Evolutionary conservation across 1,140 invertebrate species (phyloP).

Genomic region (Chlorops oryzae): DNA sequence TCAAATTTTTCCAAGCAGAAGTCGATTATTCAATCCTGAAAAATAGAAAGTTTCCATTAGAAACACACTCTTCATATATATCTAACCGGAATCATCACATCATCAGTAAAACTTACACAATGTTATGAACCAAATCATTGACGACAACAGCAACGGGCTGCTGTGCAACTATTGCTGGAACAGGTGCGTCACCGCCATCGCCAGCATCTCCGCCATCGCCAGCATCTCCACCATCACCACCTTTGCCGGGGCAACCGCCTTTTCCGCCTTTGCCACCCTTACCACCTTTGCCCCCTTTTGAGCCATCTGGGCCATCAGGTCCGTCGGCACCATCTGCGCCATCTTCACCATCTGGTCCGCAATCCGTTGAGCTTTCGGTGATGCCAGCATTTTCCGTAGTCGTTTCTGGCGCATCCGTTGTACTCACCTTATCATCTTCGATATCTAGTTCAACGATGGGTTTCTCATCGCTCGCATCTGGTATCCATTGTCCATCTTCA

Average conservation of each 20-base stretch:
- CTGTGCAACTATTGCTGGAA: background rate
- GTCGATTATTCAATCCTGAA: too few relatives aligned
- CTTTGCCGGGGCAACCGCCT: conserved; percentile 18
- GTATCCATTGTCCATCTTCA: conserved; percentile 29
- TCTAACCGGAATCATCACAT: too few relatives aligned
- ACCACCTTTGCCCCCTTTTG: conserved; percentile 38
- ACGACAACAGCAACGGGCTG: background rate
- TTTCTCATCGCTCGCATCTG: too few relatives aligned
- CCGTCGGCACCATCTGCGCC: conserved; percentile 36
- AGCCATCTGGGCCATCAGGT: conserved; percentile 27
- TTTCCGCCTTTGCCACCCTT: conserved; percentile 32
- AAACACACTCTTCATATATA: too few relatives aligned
- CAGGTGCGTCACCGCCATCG: background rate
- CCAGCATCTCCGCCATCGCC: conserved; percentile 36
- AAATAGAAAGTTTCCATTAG: too few relatives aligned
- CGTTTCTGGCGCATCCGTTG: conserved; percentile 3
- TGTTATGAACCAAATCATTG: background rate
- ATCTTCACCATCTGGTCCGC: conserved; percentile 34
- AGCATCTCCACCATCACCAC: conserved; percentile 31
- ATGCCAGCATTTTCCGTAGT: conserved; percentile 9
- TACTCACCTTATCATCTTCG: background rate
- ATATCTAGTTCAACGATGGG: too few relatives aligned
- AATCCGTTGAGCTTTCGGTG: conserved; percentile 20
- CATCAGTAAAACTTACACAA: background rate
- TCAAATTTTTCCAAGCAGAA: too few relatives aligned